Base-by-base conservation (phyloP, 2,113 vertebrate species). In the Xenotilapia flavipinnis region DNA sequence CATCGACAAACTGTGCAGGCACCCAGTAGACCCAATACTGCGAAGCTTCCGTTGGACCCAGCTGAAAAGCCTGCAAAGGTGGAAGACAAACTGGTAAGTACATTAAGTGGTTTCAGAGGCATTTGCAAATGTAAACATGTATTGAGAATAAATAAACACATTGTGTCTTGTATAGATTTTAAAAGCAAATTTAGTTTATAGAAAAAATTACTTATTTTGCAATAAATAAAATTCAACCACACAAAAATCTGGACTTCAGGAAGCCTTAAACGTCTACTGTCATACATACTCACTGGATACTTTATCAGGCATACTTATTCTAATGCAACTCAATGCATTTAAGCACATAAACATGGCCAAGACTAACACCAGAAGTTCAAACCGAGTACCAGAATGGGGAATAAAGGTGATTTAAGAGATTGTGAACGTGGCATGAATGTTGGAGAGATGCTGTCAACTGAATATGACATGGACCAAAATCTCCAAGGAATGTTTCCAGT, bases 11-110 rank as follows among this genome's bases (percentile, higher is more conserved):
- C 93, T 99, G 99, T 95, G 96, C 96, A 91, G 99, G 98, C 90
- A 99, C 98, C 99, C 99, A 99, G 95, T 99, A 99, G 91, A 99
- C 98, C 99, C 99, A 99, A 95, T 99, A 99, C 96, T 99, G 99
- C 95, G 99, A 99, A 1, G 99, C 99, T 98, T 99, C 99, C 90
- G 99, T 99, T 85, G 99, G 99, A 97, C 99, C 99, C 97, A 99
- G 96, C 94, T 99, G 99, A 97, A 99, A 99, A 11, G 99, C 99
- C 99, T 99, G 91, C 45, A 90, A 95, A 58, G 80, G 77, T 3
- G 53, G 21, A 73, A 83, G 11, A 81, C 33, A 87, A 28, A 90
- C 73, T 11, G 17, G 15, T 13, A 5, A 86, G 26, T 55, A 55
- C 8, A 42, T 84, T 31, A 28, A 51, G n/a, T 19, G 26, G 5